Evolutionary conservation across 2,888 invertebrate species (phyloP).

Genomic region (Melieria omissa): DNA sequence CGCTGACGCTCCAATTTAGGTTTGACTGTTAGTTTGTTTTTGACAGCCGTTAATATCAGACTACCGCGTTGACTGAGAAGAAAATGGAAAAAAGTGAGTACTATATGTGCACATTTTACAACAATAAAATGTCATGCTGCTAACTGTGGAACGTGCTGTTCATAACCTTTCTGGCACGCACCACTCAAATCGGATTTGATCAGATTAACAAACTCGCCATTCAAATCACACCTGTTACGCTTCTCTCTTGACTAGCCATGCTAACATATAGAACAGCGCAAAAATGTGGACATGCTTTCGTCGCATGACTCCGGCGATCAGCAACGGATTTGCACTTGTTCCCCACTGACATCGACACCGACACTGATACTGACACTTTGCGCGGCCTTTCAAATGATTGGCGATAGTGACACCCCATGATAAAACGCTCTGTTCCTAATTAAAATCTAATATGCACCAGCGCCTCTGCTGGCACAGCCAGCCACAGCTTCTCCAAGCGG

Average conservation of each 20-base stretch:
- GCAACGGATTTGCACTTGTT: conserved; percentile 44
- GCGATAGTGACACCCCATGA: conserved; percentile 13
- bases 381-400: too few relatives aligned
- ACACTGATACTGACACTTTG: conserved; percentile 28
- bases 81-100: too few relatives aligned
- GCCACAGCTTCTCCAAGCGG: not conserved
- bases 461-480: not conserved
- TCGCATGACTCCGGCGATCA: conserved; percentile 43
- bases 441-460: conserved; percentile 56
- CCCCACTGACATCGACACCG: conserved; percentile 5
- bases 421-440: conserved; percentile 53
- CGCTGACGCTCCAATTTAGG: too few relatives aligned
- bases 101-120: too few relatives aligned
- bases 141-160: too few relatives aligned
- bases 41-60: too few relatives aligned
- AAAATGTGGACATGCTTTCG: conserved; percentile 2
- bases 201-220: conserved; percentile 43
- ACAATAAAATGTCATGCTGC: too few relatives aligned
- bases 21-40: too few relatives aligned
- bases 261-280: not conserved
- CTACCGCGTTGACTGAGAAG: too few relatives aligned
- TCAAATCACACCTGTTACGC: conserved; percentile 54
- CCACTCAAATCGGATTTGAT: conserved; percentile 40
- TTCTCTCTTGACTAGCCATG: conserved; percentile 37
- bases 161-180: too few relatives aligned